Percentiles rank a stretch among this genome's conserved stretches.
Evolutionary conservation across 1,140 invertebrate species (phyloP).

Genomic region (Asbolus verrucosus): DNA sequence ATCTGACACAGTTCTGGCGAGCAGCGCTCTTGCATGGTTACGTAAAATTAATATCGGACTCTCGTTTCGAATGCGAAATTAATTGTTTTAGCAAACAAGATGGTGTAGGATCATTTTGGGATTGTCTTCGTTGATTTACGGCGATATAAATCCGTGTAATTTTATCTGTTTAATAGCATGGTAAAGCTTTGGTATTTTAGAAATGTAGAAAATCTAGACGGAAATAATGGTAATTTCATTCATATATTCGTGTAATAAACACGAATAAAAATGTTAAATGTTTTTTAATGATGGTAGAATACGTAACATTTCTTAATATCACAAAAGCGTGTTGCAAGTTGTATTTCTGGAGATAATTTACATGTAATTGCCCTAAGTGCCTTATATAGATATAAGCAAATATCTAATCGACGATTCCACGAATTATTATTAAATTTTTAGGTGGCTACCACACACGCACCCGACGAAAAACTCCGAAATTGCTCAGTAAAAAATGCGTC

Average conservation of each 20-base stretch:
- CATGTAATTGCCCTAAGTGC: conserved; percentile 28
- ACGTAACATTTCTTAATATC: conserved; percentile 43
- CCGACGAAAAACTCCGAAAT: no score
- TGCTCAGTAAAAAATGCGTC: no score
- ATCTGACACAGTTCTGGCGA: no score
- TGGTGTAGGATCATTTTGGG: no score
- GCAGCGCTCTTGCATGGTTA: no score
- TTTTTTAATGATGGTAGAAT: conserved; percentile 41
- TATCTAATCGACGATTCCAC: no score
- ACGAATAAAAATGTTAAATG: conserved; percentile 44
- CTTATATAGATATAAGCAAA: no score
- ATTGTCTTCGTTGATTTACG: no score
- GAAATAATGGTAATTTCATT: conserved; percentile 42
- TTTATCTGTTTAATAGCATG: conserved; percentile 34
- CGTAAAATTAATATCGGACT: no score
- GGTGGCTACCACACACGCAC: no score
- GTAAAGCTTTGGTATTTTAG: conserved; percentile 8
- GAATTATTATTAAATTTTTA: no score
- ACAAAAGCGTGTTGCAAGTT: conserved; percentile 40
- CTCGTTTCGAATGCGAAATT: conserved; percentile 22
- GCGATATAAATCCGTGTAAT: conserved; percentile 35
- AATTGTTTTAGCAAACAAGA: conserved; percentile 11
- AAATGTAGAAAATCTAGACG: conserved; percentile 32
- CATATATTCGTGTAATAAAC: conserved; percentile 40
- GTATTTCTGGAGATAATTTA: conserved; percentile 39